Conservation (phyloP, 2,113 vertebrate species). For the Machaerirhynchus nigripectus region DNA sequence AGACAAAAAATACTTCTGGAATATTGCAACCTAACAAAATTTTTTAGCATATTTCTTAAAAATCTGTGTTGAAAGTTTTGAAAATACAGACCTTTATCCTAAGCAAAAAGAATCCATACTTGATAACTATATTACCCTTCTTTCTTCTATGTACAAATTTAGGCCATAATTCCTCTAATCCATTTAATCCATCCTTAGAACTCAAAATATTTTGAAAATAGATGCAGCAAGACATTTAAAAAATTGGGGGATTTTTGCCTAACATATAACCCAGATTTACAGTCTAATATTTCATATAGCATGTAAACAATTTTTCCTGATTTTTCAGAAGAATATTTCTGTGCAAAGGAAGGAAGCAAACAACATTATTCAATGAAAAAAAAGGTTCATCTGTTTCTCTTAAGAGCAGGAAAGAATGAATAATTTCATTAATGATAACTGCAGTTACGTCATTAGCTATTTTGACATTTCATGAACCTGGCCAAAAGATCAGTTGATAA, state of each 20-base stretch:
- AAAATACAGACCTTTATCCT: neutral
- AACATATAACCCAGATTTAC: neutral
- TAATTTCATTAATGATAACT: neutral
- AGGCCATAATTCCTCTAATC: rapidly evolving
- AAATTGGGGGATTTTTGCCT: neutral
- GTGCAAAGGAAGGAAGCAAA: neutral
- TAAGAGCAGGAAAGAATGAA: neutral
- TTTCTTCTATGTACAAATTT: neutral
- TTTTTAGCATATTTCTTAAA: neutral
- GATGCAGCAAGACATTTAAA: neutral
- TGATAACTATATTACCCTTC: neutral
- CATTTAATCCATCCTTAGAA: neutral
- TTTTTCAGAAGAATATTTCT: neutral
- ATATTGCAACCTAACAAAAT: neutral
- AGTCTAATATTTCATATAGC: neutral
- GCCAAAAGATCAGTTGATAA: neutral
- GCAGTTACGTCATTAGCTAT: neutral
- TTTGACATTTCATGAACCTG: neutral
- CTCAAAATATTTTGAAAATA: neutral
- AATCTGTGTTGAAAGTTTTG: neutral
- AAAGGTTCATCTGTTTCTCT: neutral
- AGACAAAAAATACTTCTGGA: neutral
- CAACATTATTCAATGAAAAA: neutral
- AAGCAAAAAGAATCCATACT: neutral
- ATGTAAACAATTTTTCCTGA: neutral